A percentile compares a stretch with the other conserved stretches of the same genome.
Conservation (phyloP, 2,113 vertebrate genomes). For the Urocynchramus pylzowi region DNA sequence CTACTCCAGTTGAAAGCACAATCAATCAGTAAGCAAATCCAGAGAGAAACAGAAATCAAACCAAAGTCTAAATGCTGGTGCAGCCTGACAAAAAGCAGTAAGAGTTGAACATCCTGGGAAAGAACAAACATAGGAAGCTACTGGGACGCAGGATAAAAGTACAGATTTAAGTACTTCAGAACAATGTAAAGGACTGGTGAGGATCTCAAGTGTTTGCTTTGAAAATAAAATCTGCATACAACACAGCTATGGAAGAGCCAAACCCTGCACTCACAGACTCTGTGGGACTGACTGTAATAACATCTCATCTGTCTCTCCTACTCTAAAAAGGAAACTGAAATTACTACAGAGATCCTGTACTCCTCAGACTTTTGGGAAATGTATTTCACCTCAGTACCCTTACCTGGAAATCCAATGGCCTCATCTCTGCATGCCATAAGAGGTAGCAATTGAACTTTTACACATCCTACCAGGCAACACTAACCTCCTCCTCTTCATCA, state of each 20-base stretch:
- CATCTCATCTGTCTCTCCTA: neutral
- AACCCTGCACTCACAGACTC: neutral
- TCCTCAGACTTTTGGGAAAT: neutral
- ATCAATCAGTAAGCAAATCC: neutral
- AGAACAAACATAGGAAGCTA: neutral
- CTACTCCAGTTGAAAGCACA: neutral
- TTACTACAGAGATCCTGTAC: neutral
- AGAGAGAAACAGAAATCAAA: neutral
- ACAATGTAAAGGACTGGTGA: neutral
- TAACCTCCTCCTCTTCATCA: slow-evolving; percentile 77
- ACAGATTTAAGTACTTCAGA: neutral
- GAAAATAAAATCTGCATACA: neutral
- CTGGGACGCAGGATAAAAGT: neutral
- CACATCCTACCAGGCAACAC: neutral
- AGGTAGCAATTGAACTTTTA: neutral
- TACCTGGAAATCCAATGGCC: neutral
- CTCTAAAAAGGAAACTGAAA: neutral
- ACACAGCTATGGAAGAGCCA: neutral
- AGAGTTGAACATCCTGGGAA: neutral
- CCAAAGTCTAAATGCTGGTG: neutral
- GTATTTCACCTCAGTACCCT: neutral
- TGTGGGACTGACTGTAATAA: neutral
- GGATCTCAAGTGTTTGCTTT: neutral
- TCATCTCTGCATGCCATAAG: neutral
- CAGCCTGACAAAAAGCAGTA: neutral